These are phyloP conservation scores for Agriopis aurantiaria DNA, from an alignment of 2,888 invertebrate genomes.

Conservation along the genomic window DNA sequence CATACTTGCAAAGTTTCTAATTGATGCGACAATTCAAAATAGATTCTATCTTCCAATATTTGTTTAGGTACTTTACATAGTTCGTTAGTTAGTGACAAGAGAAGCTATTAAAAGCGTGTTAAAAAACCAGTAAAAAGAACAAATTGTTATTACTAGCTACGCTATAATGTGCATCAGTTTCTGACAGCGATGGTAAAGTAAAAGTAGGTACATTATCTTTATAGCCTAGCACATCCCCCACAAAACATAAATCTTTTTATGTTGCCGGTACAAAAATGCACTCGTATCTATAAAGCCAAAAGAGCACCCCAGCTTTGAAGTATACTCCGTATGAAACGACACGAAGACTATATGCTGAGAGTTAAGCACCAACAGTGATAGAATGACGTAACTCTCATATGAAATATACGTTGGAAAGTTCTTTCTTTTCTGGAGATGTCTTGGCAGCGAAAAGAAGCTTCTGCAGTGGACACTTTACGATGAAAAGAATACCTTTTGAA, in stretches of 20 bases:
- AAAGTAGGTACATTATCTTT: background rate
- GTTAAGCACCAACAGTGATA: conserved; percentile 1
- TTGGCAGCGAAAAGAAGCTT: conserved; percentile 14
- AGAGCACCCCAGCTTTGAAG: conserved; percentile 15
- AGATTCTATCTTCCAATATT: too few relatives aligned
- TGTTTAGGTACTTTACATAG: too few relatives aligned
- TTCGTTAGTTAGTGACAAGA: too few relatives aligned
- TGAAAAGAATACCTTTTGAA: conserved; percentile 30
- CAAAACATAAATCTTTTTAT: conserved; percentile 11
- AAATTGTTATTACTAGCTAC: too few relatives aligned
- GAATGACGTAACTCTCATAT: conserved; percentile 11
- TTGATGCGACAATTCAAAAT: too few relatives aligned
- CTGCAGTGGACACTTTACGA: conserved; percentile 28
- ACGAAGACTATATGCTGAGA: conserved; percentile 9
- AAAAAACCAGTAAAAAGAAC: too few relatives aligned
- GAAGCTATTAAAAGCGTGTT: too few relatives aligned
- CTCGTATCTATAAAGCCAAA: conserved; percentile 15
- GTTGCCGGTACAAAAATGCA: conserved; percentile 17
- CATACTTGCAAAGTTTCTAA: too few relatives aligned
- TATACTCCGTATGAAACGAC: conserved; percentile 9
- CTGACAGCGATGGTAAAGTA: background rate
- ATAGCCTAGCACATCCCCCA: background rate
- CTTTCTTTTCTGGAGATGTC: background rate
- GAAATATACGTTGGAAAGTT: background rate
- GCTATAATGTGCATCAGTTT: background rate